These are phyloP conservation scores for Odontocolon sp. DNA, from an alignment of 2,888 invertebrate genomes.

Conservation along the genomic window DNA sequence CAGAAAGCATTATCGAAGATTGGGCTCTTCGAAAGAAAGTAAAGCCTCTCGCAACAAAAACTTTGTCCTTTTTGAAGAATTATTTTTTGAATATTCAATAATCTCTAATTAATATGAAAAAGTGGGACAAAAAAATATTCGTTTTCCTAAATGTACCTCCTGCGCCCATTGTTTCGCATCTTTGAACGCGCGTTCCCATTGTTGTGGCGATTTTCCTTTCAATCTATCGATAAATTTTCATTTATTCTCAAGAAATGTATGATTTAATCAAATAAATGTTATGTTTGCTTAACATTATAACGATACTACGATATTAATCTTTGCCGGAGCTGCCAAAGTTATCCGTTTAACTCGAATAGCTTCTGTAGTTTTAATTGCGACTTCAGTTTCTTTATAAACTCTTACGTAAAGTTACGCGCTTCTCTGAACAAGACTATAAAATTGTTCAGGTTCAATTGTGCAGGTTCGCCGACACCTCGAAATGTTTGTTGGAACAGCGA, in stretches of 20 bases:
- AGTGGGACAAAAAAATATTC: no score
- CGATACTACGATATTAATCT: slow-evolving; percentile 73
- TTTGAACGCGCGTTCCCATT: slow-evolving; percentile 78
- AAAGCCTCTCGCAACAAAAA: no score
- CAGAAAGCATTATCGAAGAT: no score
- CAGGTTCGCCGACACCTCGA: slow-evolving; percentile 86
- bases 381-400: slow-evolving; percentile 78
- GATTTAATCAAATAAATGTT: no score
- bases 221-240: no score
- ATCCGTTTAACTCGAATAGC: slow-evolving; percentile 75
- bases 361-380: slow-evolving; percentile 73
- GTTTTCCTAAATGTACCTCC: no score
- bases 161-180: slow-evolving; percentile 80
- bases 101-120: no score
- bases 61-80: no score
- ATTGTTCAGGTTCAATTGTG: slow-evolving; percentile 81
- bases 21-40: no score
- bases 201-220: slow-evolving; percentile 75
- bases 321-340: slow-evolving; percentile 75
- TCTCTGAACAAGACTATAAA: slow-evolving; percentile 71
- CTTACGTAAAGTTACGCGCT: slow-evolving; percentile 76
- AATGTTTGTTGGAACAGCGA: slow-evolving; percentile 94
- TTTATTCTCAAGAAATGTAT: no score
- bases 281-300: no score
- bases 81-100: no score